These are phyloP conservation scores for Actias luna DNA, from an alignment of 2,888 invertebrate genomes.

Conservation along the genomic window DNA sequence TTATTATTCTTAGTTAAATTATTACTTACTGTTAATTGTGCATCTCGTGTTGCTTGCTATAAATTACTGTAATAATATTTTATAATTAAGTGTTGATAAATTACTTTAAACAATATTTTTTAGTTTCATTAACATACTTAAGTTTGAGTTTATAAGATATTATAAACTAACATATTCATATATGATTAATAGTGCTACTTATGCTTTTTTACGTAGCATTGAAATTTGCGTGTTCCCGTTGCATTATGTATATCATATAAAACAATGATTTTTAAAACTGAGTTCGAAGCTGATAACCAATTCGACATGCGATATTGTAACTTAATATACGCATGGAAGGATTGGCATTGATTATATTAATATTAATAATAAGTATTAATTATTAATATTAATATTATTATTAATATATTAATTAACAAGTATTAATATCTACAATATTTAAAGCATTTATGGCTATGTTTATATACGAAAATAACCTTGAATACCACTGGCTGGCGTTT, in stretches of 20 bases:
- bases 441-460: slow-evolving; percentile 44
- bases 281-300: too few relatives aligned
- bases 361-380: too few relatives aligned
- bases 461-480: slow-evolving; percentile 80
- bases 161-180: too few relatives aligned
- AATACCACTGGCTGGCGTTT: slow-evolving; percentile 50
- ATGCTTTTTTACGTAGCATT: too few relatives aligned
- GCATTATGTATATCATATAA: too few relatives aligned
- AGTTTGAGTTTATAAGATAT: slow-evolving; percentile 13
- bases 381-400: too few relatives aligned
- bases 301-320: too few relatives aligned
- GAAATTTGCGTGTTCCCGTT: too few relatives aligned
- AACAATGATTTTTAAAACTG: too few relatives aligned
- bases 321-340: too few relatives aligned
- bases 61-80: slow-evolving; percentile 73
- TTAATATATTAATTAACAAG: background rate
- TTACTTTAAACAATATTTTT: slow-evolving; percentile 46
- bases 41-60: slow-evolving; percentile 53
- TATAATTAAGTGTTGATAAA: slow-evolving; percentile 66
- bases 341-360: too few relatives aligned
- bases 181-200: too few relatives aligned
- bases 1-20: slow-evolving; percentile 75
- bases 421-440: slow-evolving; percentile 9
- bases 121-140: slow-evolving; percentile 20
- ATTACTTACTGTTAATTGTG: slow-evolving; percentile 65